phyloP scores from a whole-genome alignment of 2,888 invertebrate genomes.

The Eilema sororculum region DNA sequence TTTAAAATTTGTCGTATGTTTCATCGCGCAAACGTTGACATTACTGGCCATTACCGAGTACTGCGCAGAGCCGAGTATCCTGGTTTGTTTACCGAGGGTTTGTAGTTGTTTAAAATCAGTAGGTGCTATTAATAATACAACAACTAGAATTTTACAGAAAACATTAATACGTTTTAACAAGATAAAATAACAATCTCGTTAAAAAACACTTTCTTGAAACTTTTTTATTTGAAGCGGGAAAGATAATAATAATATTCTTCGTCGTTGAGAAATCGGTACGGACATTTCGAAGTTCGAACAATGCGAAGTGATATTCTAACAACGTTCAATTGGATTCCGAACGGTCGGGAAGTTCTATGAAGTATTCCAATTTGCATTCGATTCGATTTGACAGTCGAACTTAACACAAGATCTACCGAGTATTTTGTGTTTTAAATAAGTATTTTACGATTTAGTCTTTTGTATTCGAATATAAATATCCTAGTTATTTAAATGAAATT shows the following conservation, averaged over 20 bases:
- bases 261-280: conserved; percentile 20
- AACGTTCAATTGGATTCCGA: conserved; percentile 52
- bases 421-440: not conserved
- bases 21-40: too few relatives aligned
- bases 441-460: not conserved
- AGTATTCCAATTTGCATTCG: conserved; percentile 72
- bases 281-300: conserved; percentile 44
- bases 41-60: too few relatives aligned
- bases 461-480: not conserved
- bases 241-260: conserved; percentile 10
- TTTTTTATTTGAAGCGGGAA: not conserved
- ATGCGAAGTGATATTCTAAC: conserved; percentile 47
- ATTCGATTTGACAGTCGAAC: conserved; percentile 29
- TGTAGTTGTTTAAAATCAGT: not conserved
- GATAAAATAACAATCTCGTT: not conserved
- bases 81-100: too few relatives aligned
- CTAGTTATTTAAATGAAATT: not conserved
- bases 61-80: too few relatives aligned
- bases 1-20: too few relatives aligned
- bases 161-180: not conserved
- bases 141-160: not conserved
- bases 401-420: conserved; percentile 4
- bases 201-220: conserved; percentile 5
- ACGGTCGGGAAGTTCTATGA: conserved; percentile 43
- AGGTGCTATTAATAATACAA: not conserved